Evolutionary conservation across 2,797 vertebrate genomes (phyloP), one percentile per base, ranked within the genome.

Genomic region (Fratercula arctica): DNA sequence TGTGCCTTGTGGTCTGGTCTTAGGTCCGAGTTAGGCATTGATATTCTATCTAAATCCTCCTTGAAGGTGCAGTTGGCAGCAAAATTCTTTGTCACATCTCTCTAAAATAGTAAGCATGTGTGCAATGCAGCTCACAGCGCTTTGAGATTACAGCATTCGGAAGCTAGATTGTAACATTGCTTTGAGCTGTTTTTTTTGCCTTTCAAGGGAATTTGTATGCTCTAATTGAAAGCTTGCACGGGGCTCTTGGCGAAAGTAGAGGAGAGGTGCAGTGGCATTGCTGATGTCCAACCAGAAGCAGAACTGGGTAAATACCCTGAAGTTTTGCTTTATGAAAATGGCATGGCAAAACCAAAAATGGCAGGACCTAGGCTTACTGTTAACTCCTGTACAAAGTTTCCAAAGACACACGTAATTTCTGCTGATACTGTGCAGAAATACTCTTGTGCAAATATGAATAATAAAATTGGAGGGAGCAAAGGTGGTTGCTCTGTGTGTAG

Each of bases 221-320:
- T 60, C 4, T 60, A 24, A 68, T 29, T 77, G 53, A 48, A 75
- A 11, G 10, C 11, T 9, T 46, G 5, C 4, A 17, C 1, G 3
- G 16, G 6, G 2, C 9, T 64, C 16, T 39, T 0, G 0, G 17
- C n/a, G 4, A 29, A 74, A 39, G 70, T 13, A 57, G 35, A 60
- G 31, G 29, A 76, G 24, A 13, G 53, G 15, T 2, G 11, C 4
- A 20, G 13, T 21, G 29, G 26, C 51, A 94, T 18, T 81, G 17
- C 16, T 72, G 37, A 25, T 23, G 4, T 6, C 21, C 19, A 56
- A 17, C 18, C 33, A 77, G 39, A 68, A 54, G 37, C 19, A 51
- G 45, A 76, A 39, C 48, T 50, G 25, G 5, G 11, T 45, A 80
- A 50, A 41, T n/a, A 6, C 16, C 59, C 16, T 45, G 23, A 13